Conservation (phyloP, 2,113 vertebrate species). For the Trinectes maculatus region DNA sequence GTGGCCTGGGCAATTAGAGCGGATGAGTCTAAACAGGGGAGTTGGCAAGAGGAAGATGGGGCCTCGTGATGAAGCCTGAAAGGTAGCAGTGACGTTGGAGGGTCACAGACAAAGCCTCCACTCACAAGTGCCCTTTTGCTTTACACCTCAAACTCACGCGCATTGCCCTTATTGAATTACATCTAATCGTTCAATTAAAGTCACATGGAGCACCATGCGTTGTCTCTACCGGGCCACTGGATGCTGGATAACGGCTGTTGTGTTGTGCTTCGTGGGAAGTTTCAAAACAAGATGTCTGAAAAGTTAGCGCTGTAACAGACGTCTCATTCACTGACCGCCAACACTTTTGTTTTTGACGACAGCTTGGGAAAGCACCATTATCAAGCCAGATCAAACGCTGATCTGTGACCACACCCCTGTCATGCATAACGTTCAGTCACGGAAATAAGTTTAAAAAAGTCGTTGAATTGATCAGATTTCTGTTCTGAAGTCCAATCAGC, state of each 20-base stretch:
- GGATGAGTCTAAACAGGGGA: slow-evolving; percentile 49
- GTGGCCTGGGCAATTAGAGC: slow-evolving; percentile 56
- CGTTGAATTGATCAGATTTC: neutral
- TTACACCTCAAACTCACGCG: slow-evolving; percentile 80
- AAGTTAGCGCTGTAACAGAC: slow-evolving; percentile 38
- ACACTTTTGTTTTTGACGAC: slow-evolving; percentile 7
- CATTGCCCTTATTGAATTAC: slow-evolving; percentile 83
- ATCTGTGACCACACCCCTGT: neutral
- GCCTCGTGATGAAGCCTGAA: slow-evolving; percentile 71
- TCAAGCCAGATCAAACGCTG: slow-evolving; percentile 32
- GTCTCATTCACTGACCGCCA: slow-evolving; percentile 17
- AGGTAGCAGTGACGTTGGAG: slow-evolving; percentile 69
- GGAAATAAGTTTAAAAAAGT: too few relatives aligned
- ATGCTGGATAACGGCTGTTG: slow-evolving; percentile 63
- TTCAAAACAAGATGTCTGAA: slow-evolving; percentile 72
- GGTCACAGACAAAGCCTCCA: slow-evolving; percentile 75
- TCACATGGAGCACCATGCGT: slow-evolving; percentile 79
- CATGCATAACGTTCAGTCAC: neutral
- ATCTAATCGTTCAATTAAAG: slow-evolving; percentile 83
- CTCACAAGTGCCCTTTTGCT: slow-evolving; percentile 77
- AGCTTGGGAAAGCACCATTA: slow-evolving; percentile 45
- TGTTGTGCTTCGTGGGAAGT: slow-evolving; percentile 76
- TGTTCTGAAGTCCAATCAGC: neutral
- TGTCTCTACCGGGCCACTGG: slow-evolving; percentile 55
- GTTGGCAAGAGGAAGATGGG: slow-evolving; percentile 62